These are phyloP conservation scores for Corythoichthys intestinalis DNA, from an alignment of 2,113 vertebrate species.

Conservation along the genomic window DNA sequence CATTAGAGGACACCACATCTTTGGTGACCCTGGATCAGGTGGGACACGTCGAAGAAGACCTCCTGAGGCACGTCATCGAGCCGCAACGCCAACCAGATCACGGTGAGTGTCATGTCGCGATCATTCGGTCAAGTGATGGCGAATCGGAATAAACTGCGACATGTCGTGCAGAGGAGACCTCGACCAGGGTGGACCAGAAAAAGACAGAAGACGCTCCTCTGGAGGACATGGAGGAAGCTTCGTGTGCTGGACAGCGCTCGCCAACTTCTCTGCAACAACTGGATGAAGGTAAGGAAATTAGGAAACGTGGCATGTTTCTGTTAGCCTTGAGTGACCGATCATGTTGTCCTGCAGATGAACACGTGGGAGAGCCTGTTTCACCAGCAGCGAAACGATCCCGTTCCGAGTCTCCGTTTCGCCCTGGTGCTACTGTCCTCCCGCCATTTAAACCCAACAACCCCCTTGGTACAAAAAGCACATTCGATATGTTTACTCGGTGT, in stretches of 20 bases:
- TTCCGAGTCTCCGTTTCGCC: slow-evolving; percentile 28
- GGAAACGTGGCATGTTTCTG: background rate
- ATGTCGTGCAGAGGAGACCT: background rate
- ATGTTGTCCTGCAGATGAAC: slow-evolving; percentile 41
- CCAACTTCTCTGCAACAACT: background rate
- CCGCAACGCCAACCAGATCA: slow-evolving; percentile 15
- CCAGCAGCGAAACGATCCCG: slow-evolving; percentile 45
- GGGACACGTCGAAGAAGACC: slow-evolving; percentile 22
- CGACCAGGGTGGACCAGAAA: background rate
- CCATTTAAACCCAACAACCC: slow-evolving; percentile 57
- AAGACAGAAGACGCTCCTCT: background rate
- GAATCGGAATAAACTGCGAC: background rate
- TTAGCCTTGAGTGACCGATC: background rate
- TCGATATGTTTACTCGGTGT: background rate
- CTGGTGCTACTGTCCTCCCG: slow-evolving; percentile 42
- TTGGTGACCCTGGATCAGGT: slow-evolving; percentile 46
- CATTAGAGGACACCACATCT: slow-evolving; percentile 19
- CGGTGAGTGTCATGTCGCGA: slow-evolving; percentile 11
- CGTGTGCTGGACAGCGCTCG: background rate
- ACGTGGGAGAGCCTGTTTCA: slow-evolving; percentile 6
- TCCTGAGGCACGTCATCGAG: background rate
- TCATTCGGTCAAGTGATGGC: background rate
- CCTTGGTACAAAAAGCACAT: slow-evolving; percentile 49
- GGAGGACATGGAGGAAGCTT: slow-evolving; percentile 2
- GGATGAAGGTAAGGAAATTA: background rate